These are phyloP conservation scores for Staurois parvus DNA, from an alignment of 2,797 vertebrate genomes.

Conservation along the genomic window DNA sequence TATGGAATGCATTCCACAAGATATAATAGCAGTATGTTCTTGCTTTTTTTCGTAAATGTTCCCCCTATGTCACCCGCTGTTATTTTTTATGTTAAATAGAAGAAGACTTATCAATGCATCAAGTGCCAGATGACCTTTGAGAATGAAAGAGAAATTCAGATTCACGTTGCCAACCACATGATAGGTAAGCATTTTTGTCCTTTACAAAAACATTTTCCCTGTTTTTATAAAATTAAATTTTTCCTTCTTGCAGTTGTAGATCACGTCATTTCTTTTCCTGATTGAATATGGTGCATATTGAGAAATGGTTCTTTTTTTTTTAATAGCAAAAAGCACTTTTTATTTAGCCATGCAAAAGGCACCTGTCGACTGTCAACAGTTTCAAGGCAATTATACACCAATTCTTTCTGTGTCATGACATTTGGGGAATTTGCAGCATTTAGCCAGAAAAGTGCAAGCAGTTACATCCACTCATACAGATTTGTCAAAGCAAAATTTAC, in stretches of 20 bases:
- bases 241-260: neutral
- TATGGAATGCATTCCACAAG: too few relatives aligned
- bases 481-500: neutral
- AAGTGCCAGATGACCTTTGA: conserved; percentile 99
- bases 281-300: neutral
- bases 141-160: conserved; percentile 98
- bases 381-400: conserved; percentile 75
- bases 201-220: neutral
- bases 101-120: conserved; percentile 99
- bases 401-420: conserved; percentile 74
- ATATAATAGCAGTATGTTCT: too few relatives aligned
- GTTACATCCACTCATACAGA: neutral
- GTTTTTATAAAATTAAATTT: neutral
- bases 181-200: conserved; percentile 86
- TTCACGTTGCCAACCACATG: conserved; percentile 99
- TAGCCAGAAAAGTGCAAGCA: conserved; percentile 60
- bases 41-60: neutral
- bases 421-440: conserved; percentile 71
- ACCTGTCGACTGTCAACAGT: conserved; percentile 73
- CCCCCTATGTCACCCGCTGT: conserved; percentile 46
- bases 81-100: conserved; percentile 79
- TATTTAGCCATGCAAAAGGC: conserved; percentile 63
- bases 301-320: neutral
- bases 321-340: neutral
- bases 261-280: neutral